Evolutionary conservation across 2,797 vertebrate species (phyloP), one percentile per base, ranked within the genome.

Genomic region (Ptychadena robeensis): DNA sequence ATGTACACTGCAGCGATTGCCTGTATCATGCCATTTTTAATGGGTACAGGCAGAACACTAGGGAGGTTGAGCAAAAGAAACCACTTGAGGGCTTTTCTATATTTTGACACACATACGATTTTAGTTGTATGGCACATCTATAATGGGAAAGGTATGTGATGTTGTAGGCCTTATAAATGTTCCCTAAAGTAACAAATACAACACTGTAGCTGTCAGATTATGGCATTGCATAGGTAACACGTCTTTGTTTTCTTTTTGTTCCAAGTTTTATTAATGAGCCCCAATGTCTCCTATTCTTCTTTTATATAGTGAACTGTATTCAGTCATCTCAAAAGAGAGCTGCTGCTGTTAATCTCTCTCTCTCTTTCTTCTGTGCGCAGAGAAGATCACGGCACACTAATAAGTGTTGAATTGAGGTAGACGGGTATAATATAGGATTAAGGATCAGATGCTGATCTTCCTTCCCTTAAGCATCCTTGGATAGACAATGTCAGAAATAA

Each of bases 401-500:
- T 79, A 84, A 85, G 71, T 80, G 82, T 73, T 74, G 77, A 69
- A 85, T 75, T 75, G 70, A 70, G 77, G 77, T 75, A 80, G 82
- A 85, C 71, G 65, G 71, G 27, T 75, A 80, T 85, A 85, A 85
- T 80, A 75, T 53, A 80, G 82, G 77, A 85, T 85, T 85, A 80
- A 80, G 77, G 77, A 85, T 75, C 82, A 75, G 77, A 80, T 85
- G 71, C 71, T 75, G 77, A 85, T 85, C 77, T 70, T 84, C 61
- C 77, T 85, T 85, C 77, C 82, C 77, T 80, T 85, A 85, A 85
- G 77, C 77, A 85, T 85, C 82, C 72, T 74, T 80, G 77, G 82
- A 85, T 80, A 85, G 82, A 75, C 77, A 85, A 85, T 85, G 82
- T 85, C 69, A 85, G 78, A 85, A 85, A 85, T 80, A 85, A 85